Conservation (phyloP, 2,888 invertebrate species). For the Laspeyria flexula region DNA sequence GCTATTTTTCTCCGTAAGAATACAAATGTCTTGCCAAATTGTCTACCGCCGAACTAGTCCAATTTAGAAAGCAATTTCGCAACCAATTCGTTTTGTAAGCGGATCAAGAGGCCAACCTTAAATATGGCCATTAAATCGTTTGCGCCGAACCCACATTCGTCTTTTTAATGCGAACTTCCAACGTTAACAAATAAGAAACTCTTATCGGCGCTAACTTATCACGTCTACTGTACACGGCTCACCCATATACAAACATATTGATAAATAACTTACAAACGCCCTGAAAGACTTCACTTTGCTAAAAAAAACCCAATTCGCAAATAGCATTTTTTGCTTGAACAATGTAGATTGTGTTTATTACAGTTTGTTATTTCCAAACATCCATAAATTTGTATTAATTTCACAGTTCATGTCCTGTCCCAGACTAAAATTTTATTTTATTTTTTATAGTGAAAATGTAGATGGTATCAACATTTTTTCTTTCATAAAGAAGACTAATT, state of each 20-base stretch:
- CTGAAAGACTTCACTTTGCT: background rate
- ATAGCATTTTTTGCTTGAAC: background rate
- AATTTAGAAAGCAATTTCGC: constrained; percentile 85
- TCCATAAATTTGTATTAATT: background rate
- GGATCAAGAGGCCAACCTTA: constrained; percentile 82
- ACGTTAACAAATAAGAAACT: constrained; percentile 67
- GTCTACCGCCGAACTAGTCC: constrained; percentile 83
- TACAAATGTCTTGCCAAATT: constrained; percentile 86
- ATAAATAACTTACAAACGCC: constrained; percentile 4
- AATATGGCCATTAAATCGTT: constrained; percentile 80
- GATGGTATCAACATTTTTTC: too few relatives aligned
- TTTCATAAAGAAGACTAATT: too few relatives aligned
- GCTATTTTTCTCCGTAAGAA: constrained; percentile 84
- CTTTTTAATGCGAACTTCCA: constrained; percentile 67
- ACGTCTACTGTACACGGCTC: constrained; percentile 41
- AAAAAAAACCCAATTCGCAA: background rate
- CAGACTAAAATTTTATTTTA: background rate
- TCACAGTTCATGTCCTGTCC: background rate
- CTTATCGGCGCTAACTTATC: constrained; percentile 56
- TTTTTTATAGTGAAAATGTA: too few relatives aligned
- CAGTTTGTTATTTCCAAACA: background rate
- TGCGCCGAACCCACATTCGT: constrained; percentile 68
- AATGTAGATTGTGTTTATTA: background rate
- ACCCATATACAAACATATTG: constrained; percentile 17
- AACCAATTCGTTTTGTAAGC: constrained; percentile 83